Conservation (phyloP, 2,888 invertebrate species). For the Tridacna gigas region DNA sequence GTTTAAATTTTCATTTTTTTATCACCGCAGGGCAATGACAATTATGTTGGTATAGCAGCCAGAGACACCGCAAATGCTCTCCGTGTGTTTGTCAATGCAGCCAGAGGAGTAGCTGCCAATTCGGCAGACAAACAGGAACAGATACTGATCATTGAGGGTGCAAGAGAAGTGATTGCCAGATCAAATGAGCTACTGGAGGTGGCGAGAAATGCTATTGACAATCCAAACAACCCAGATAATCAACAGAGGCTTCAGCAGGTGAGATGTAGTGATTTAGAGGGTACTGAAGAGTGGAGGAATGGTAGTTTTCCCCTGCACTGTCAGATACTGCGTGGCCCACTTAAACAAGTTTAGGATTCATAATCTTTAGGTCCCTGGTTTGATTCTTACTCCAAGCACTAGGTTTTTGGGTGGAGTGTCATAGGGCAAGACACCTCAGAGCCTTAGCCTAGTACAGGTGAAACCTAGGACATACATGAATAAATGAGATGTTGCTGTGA, state of each 20-base stretch:
- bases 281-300: no score
- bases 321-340: no score
- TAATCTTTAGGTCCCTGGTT: no score
- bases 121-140: constrained; percentile 86
- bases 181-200: constrained; percentile 93
- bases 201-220: constrained; percentile 90
- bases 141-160: constrained; percentile 86
- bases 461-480: no score
- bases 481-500: no score
- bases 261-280: background rate
- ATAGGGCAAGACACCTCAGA: no score
- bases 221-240: constrained; percentile 88
- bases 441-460: no score
- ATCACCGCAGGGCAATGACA: constrained; percentile 88
- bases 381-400: no score
- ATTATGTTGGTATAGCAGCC: constrained; percentile 92
- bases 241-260: constrained; percentile 89
- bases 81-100: constrained; percentile 90
- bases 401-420: no score
- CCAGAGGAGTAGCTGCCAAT: constrained; percentile 88
- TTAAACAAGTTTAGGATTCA: no score
- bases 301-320: no score
- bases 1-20: background rate
- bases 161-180: constrained; percentile 92
- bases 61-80: constrained; percentile 92